Conservation (phyloP, 2,797 vertebrate species). For the Eospalax fontanierii region DNA sequence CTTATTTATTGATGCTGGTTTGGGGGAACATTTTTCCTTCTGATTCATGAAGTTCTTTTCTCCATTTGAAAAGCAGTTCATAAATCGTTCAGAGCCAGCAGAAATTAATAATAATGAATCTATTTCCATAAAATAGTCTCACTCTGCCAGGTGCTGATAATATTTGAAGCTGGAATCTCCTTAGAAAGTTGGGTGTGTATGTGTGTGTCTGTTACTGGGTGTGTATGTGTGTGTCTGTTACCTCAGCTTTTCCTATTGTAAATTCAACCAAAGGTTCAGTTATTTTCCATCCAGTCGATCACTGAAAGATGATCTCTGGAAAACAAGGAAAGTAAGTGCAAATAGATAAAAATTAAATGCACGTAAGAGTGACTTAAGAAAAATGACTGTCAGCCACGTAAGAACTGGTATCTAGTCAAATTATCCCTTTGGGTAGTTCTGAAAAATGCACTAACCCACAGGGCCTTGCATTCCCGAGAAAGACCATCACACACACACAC, state of each 20-base stretch:
- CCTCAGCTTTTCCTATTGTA: conserved; percentile 79
- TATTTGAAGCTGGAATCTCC: conserved; percentile 82
- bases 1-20: conserved; percentile 90
- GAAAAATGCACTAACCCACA: background rate
- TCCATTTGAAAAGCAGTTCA: conserved; percentile 89
- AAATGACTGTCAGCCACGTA: background rate
- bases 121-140: conserved; percentile 90
- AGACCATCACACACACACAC: background rate
- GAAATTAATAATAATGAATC: conserved; percentile 92
- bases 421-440: background rate
- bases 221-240: conserved; percentile 61
- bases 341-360: background rate
- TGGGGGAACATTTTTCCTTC: conserved; percentile 89
- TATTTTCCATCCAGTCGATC: background rate
- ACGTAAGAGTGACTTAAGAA: background rate
- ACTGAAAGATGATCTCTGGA: background rate
- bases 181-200: conserved; percentile 70
- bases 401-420: background rate
- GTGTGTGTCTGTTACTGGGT: too few relatives aligned
- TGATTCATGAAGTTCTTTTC: conserved; percentile 91
- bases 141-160: conserved; percentile 89
- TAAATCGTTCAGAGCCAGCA: conserved; percentile 89
- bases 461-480: background rate
- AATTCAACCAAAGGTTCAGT: conserved; percentile 79
- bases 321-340: background rate